phyloP scores from a whole-genome alignment of 1,140 invertebrate species.

The Leguminivora glycinivorella region DNA sequence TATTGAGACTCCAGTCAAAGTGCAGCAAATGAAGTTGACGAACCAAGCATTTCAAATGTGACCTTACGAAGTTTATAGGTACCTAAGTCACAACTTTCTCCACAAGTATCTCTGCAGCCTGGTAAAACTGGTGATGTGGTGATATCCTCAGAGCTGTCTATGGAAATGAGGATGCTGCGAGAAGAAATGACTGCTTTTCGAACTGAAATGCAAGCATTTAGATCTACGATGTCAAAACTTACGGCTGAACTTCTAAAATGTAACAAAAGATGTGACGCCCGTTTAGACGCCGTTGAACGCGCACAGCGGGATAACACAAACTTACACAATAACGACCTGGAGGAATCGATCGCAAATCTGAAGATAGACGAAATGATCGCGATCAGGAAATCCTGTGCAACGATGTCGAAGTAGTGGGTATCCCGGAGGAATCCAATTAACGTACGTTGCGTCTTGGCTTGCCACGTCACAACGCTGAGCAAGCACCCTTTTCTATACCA shows the following conservation, averaged over 20 bases:
- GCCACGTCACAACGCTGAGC: too few species aligned
- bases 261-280: background rate
- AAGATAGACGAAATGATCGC: background rate
- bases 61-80: too few species aligned
- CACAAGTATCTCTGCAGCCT: background rate
- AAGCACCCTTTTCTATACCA: background rate
- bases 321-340: background rate
- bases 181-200: background rate
- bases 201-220: background rate
- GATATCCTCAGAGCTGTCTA: background rate
- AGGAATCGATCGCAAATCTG: background rate
- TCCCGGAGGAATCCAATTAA: too few species aligned
- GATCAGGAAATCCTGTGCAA: background rate
- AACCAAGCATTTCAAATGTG: too few species aligned
- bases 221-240: background rate
- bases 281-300: background rate
- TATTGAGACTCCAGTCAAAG: too few species aligned
- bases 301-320: background rate
- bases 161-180: background rate
- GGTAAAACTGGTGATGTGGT: background rate
- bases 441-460: too few species aligned
- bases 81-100: background rate
- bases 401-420: too few species aligned
- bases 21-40: too few species aligned
- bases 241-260: background rate